A percentile compares a stretch with the other conserved stretches of the same genome.
Evolutionary conservation across 1,140 invertebrate species (phyloP).

Genomic region (Papilio xuthus): DNA sequence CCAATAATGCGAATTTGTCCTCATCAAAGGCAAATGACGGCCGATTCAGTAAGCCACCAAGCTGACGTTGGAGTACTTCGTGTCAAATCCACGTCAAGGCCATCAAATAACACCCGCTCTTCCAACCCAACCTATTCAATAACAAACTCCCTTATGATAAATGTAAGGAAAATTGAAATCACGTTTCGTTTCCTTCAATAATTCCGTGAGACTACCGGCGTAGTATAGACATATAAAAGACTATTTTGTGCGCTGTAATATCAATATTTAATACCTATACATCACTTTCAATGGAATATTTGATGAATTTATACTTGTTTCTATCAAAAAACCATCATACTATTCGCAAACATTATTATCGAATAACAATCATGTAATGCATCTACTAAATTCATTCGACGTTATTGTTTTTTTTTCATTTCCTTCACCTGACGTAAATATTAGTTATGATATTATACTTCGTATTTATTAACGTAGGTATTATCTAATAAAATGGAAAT

Average conservation of each 20-base stretch:
- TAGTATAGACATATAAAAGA: slow-evolving; percentile 54
- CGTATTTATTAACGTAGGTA: background rate
- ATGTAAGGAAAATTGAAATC: slow-evolving; percentile 70
- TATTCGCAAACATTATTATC: slow-evolving; percentile 25
- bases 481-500: background rate
- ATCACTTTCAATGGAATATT: slow-evolving; percentile 45
- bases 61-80: slow-evolving; percentile 59
- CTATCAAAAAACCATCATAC: slow-evolving; percentile 41
- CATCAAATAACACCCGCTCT: slow-evolving; percentile 58
- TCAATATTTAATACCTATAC: slow-evolving; percentile 48
- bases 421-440: background rate
- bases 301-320: slow-evolving; percentile 44
- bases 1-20: slow-evolving; percentile 57
- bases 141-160: slow-evolving; percentile 58
- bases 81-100: slow-evolving; percentile 69
- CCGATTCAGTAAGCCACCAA: slow-evolving; percentile 63
- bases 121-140: slow-evolving; percentile 27
- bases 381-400: background rate
- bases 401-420: background rate
- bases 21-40: slow-evolving; percentile 67
- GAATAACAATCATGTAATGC: background rate
- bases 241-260: slow-evolving; percentile 51
- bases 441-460: background rate
- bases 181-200: slow-evolving; percentile 60
- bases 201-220: slow-evolving; percentile 47